Base-by-base conservation (phyloP, 2,888 invertebrate genomes). In the Trichogramma evanescens region DNA sequence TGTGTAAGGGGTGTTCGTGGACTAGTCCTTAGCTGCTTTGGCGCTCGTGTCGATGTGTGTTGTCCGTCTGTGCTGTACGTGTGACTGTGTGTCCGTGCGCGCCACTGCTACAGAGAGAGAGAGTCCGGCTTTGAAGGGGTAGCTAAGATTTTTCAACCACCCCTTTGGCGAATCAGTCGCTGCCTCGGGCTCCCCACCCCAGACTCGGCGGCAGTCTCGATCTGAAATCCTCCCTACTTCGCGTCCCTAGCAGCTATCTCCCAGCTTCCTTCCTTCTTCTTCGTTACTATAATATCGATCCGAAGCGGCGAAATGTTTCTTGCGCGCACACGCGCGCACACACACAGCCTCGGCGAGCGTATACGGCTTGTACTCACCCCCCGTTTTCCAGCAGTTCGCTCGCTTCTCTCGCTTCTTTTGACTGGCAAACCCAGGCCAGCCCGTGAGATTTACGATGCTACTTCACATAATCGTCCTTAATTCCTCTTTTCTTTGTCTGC, bases 81-180 rank as follows among this genome's bases (percentile, higher is more conserved):
- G 26, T 26, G 13, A 13, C 13, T 13, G 13, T 13, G 26, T 26
- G 26, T 26, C 26, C 1, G 26, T 26, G 26, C 26, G 26, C 26
- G 26, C 26, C 26, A 26, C 26, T 26, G 26, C 26, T 26, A 26
- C 3, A 26, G 26, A 26, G 26, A 26, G 13, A 38, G n/a, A 6
- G 5, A 6, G 48, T 41, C 7, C 65, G 61, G 63, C 60, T 61
- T 59, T 58, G 49, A 61, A 63, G 67, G 69, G 66, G 64, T 65
- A 71, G 69, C 72, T 74, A 74, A 74, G 74, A 74, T 74, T 74
- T 74, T 74, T 73, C 71, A 70, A 67, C 66, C 67, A 66, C 66
- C 67, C 66, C 65, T 65, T 58, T 56, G 8, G 8, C 8, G 45
- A 9, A n/a, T 13, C n/a, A 62, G 52, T 63, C 64, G 65, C 63